Conservation (phyloP, 2,113 vertebrate genomes). For the Zosterops pallidus region DNA sequence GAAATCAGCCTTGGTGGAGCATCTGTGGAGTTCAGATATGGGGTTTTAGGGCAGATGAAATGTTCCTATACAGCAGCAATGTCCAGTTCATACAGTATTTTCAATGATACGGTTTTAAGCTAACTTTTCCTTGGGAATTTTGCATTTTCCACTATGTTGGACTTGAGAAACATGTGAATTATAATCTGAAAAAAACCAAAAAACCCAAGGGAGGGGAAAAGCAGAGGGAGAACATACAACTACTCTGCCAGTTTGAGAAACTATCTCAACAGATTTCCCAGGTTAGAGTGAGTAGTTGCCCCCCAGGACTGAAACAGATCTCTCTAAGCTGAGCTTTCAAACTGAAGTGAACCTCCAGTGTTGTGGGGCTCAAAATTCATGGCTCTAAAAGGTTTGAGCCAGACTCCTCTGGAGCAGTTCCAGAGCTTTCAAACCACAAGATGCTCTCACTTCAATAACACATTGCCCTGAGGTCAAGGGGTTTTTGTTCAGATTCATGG, state of each 20-base stretch:
- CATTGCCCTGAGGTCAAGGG: neutral
- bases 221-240: accelerated
- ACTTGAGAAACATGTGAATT: neutral
- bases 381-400: neutral
- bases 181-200: neutral
- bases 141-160: neutral
- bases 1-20: neutral
- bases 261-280: neutral
- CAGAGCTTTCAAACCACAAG: neutral
- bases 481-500: neutral
- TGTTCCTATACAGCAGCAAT: neutral
- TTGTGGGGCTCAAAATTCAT: neutral
- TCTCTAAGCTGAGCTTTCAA: neutral
- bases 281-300: neutral
- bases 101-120: neutral
- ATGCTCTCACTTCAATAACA: neutral
- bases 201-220: accelerated
- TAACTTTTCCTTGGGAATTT: neutral
- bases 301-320: neutral
- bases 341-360: neutral
- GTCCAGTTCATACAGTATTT: neutral
- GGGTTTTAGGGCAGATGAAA: neutral
- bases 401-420: neutral
- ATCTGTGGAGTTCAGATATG: neutral
- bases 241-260: neutral